Evolutionary conservation across 2,888 invertebrate genomes (phyloP), one percentile per base, ranked within the genome.

Genomic region (Mamestra brassicae): DNA sequence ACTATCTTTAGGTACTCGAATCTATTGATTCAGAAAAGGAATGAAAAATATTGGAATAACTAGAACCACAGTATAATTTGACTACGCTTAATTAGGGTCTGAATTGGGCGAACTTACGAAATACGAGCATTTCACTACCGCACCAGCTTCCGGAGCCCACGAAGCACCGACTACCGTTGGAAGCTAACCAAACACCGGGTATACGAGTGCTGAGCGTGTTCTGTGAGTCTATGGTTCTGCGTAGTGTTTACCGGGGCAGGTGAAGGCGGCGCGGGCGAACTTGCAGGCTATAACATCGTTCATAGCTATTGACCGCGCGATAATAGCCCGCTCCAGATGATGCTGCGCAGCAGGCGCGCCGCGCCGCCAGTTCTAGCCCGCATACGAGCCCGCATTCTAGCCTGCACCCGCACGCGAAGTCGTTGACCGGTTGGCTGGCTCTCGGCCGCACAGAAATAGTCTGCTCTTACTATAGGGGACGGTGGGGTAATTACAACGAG

Each of bases 41-140:
- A 2, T 36, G 8, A 60, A 72, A 52, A n/a, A 34, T 38, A 42
- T n/a, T 10, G 61, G 17, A 50, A 45, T 17, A 57, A 57, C 34
- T 47, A 15, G n/a, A 15, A 50, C 3, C n/a, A 34, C 15, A n/a
- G 8, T 34, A 10, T 17, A 66, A 34, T 52, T 71, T 45, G 13
- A 15, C 34, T 54, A 10, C 71, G 58, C 11, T 61, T 76, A 55
- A 68, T 76, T 68, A 76, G 47, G n/a, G 47, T 34, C 47, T 47
- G 17, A 15, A 47, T 61, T 17, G 11, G 15, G 52, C 47, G 38
- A 76, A 54, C 60, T 26, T n/a, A 55, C n/a, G 50, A 67, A 47
- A 76, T 34, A 50, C 34, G 34, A 67, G 11, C 38, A 42, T 66
- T 45, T 4, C 8, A 6, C 45, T 38, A 38, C 26, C 47, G 54